Evolutionary conservation across 2,113 vertebrate species (phyloP).

Genomic region (Phalacrocorax brasilianus): DNA sequence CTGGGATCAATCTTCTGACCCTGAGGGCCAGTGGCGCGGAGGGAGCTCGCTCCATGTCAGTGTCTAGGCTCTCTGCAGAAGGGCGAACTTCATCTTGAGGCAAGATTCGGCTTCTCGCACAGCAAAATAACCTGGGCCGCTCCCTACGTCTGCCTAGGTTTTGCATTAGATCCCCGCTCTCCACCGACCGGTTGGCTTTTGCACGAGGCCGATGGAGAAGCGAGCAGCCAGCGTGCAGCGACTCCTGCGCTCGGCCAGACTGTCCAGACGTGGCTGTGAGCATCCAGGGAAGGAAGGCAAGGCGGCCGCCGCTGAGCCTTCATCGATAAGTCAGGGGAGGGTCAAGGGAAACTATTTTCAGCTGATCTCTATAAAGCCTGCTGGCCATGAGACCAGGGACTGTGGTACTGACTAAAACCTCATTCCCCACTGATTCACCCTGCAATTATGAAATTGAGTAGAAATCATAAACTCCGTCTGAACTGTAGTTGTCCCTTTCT

Average conservation of each 20-base stretch:
- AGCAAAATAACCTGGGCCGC: neutral
- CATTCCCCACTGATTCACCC: neutral
- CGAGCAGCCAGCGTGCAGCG: neutral
- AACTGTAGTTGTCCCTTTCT: neutral
- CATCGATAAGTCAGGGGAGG: neutral
- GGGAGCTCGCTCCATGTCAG: neutral
- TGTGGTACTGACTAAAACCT: neutral
- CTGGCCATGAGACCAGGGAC: neutral
- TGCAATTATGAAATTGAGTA: slow-evolving; percentile 10
- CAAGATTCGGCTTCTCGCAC: neutral
- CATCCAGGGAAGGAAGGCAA: neutral
- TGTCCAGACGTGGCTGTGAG: neutral
- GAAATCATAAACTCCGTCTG: slow-evolving; percentile 30
- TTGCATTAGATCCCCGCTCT: fast-evolving
- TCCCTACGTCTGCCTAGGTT: fast-evolving
- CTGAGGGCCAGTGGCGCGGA: neutral
- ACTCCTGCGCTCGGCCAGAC: neutral
- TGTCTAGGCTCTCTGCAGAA: neutral
- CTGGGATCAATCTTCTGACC: neutral
- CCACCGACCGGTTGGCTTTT: neutral
- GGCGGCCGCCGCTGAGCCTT: neutral
- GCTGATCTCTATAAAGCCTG: neutral
- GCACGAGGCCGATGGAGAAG: neutral
- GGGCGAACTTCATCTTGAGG: neutral
- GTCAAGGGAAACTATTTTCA: neutral